Percentiles rank a stretch among this genome's conserved stretches.
phyloP scores from a whole-genome alignment of 2,797 vertebrate genomes.

The Coccyzus lansbergi region DNA sequence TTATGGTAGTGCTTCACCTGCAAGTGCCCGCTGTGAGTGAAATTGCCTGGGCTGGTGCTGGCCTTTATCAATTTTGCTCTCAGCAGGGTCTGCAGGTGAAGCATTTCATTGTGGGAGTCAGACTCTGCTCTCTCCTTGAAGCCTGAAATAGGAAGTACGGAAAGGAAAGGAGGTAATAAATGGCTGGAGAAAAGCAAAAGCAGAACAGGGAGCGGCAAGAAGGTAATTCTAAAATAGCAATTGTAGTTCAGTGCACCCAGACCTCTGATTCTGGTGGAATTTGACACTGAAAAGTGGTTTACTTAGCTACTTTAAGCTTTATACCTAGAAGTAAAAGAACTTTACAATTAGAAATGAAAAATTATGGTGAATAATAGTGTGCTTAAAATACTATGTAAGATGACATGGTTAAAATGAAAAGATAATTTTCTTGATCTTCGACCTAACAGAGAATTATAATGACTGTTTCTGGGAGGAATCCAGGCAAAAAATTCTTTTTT shows the following conservation, averaged over 20 bases:
- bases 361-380: neutral
- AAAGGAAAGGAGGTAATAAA: neutral
- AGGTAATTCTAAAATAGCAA: neutral
- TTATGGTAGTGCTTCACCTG: constrained; percentile 7
- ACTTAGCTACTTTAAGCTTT: neutral
- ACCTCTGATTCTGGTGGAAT: neutral
- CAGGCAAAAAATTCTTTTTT: neutral
- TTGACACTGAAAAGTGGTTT: neutral
- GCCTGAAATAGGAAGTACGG: neutral
- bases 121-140: constrained; percentile 12
- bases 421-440: neutral
- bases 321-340: neutral
- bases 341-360: neutral
- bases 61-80: constrained; percentile 27
- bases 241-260: neutral
- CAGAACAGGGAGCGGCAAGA: neutral
- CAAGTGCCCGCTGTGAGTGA: constrained; percentile 32
- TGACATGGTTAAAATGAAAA: neutral
- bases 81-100: constrained; percentile 23
- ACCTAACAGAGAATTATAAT: neutral
- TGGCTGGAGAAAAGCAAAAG: neutral
- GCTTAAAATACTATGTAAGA: neutral
- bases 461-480: neutral
- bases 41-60: constrained; percentile 33
- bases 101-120: neutral